These are phyloP conservation scores for Penelope pileata DNA, from an alignment of 2,113 vertebrate species.

Conservation along the genomic window DNA sequence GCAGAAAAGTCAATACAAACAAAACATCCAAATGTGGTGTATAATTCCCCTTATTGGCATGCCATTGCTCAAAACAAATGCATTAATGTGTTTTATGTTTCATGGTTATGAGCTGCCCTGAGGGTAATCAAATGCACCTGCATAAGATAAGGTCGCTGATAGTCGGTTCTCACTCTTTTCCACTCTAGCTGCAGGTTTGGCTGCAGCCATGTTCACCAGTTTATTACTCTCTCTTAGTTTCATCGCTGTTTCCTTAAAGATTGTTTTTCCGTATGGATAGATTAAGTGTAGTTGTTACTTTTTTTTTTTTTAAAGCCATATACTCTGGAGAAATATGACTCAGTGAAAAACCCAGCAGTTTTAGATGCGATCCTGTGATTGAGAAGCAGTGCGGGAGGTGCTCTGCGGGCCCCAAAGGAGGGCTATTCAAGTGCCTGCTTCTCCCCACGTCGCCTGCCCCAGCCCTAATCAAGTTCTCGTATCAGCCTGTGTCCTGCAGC, in stretches of 20 bases:
- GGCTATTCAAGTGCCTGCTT: background rate
- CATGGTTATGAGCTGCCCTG: slow-evolving; percentile 22
- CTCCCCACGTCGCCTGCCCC: background rate
- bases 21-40: background rate
- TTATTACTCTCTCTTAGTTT: background rate
- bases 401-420: background rate
- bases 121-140: slow-evolving; percentile 46
- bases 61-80: slow-evolving; percentile 31
- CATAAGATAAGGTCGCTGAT: slow-evolving; percentile 19
- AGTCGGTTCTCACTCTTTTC: background rate
- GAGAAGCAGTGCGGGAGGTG: background rate
- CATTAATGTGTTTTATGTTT: slow-evolving; percentile 27
- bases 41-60: slow-evolving; percentile 26
- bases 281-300: background rate
- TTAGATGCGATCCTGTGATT: background rate
- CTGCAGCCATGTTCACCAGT: background rate
- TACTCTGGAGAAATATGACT: background rate
- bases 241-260: background rate
- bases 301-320: background rate
- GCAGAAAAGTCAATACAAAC: background rate
- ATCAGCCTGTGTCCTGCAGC: slow-evolving; percentile 17
- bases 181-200: background rate
- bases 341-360: background rate
- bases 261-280: background rate
- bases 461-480: slow-evolving; percentile 72